Conservation (phyloP, 2,113 vertebrate species). For the Calonectris borealis region DNA sequence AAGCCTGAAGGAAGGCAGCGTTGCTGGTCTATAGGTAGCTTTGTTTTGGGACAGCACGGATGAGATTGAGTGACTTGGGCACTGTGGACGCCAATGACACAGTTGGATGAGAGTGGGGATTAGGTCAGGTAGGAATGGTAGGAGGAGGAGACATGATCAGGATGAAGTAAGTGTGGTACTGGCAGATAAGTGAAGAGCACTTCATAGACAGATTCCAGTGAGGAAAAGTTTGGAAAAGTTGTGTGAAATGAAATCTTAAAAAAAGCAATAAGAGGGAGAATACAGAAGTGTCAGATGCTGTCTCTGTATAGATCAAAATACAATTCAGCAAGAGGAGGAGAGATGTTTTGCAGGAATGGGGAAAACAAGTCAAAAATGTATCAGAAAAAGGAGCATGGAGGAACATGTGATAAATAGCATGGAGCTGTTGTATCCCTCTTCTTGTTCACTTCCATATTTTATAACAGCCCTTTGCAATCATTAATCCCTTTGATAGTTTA, state of each 20-base stretch:
- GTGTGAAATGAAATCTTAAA: background rate
- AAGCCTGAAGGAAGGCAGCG: background rate
- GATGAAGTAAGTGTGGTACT: background rate
- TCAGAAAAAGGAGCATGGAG: background rate
- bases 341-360: background rate
- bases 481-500: background rate
- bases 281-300: background rate
- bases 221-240: background rate
- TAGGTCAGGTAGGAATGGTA: background rate
- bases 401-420: background rate
- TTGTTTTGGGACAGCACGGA: background rate
- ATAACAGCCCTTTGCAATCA: background rate
- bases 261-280: background rate
- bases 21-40: background rate
- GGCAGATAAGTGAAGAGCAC: background rate
- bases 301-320: background rate
- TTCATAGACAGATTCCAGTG: background rate
- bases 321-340: background rate
- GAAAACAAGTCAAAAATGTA: background rate
- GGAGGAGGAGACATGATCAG: background rate
- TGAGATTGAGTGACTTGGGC: background rate
- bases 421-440: background rate
- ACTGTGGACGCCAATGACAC: rapidly evolving
- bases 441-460: background rate
- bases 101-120: background rate